Evolutionary conservation across 1,140 invertebrate species (phyloP).

Genomic region (Hydropsyche tenuis): DNA sequence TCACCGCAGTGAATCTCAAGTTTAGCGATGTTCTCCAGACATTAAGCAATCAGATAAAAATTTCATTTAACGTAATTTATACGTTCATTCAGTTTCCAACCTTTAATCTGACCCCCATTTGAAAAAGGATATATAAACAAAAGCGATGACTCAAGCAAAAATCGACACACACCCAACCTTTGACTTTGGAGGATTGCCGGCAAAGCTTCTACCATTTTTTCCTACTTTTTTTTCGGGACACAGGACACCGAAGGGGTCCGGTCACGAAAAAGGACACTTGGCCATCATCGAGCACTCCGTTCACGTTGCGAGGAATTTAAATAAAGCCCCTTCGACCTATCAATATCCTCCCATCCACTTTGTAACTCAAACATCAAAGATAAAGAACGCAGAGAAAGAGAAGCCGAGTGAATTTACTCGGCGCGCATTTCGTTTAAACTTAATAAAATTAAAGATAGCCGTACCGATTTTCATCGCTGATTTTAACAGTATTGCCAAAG

Average conservation of each 20-base stretch:
- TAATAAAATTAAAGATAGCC: constrained; percentile 28
- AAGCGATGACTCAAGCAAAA: too few relatives aligned
- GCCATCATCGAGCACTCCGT: constrained; percentile 9
- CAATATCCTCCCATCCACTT: constrained; percentile 36
- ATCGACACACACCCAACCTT: not conserved
- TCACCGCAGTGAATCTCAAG: constrained; percentile 33
- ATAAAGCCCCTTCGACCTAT: constrained; percentile 31
- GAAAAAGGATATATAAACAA: too few relatives aligned
- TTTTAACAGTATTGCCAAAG: not conserved
- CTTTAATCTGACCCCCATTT: too few relatives aligned
- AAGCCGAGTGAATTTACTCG: constrained; percentile 24
- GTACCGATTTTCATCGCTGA: constrained; percentile 2
- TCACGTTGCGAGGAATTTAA: constrained; percentile 35
- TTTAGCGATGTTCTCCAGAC: not conserved
- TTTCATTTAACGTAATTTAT: too few relatives aligned
- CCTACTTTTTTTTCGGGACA: not conserved
- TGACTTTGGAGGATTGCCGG: not conserved
- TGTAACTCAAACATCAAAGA: constrained; percentile 35
- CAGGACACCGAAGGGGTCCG: not conserved
- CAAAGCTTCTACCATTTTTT: not conserved
- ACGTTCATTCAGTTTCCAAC: too few relatives aligned
- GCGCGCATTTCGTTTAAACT: constrained; percentile 32
- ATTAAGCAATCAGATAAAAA: too few relatives aligned
- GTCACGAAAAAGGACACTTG: constrained; percentile 20
- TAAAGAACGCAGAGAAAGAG: constrained; percentile 22